These are phyloP conservation scores for Heliconius charithonia DNA, from an alignment of 2,888 invertebrate species.

Conservation along the genomic window DNA sequence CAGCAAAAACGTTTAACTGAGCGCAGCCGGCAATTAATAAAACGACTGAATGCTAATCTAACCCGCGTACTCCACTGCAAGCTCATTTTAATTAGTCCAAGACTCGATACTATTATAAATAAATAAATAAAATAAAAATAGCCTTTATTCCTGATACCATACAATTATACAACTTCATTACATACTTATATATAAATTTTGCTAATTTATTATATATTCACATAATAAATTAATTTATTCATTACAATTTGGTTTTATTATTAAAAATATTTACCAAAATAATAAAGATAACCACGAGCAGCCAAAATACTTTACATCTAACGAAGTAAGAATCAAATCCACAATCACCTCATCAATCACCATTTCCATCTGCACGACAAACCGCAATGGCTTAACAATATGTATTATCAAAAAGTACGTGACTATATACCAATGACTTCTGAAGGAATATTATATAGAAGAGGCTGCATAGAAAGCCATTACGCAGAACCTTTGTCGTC, in stretches of 20 bases:
- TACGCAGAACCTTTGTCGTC: slow-evolving; percentile 37
- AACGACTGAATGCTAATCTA: slow-evolving; percentile 34
- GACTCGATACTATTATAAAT: too few species aligned
- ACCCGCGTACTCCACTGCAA: slow-evolving; percentile 10
- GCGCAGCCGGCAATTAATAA: slow-evolving; percentile 37
- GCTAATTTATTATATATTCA: too few species aligned
- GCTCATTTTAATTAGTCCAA: neutral
- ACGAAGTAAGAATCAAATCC: neutral
- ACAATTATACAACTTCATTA: too few species aligned
- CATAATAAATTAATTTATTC: too few species aligned
- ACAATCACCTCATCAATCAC: neutral
- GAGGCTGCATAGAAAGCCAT: slow-evolving; percentile 28
- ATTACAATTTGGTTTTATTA: too few species aligned
- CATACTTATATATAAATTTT: too few species aligned
- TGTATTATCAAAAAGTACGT: neutral
- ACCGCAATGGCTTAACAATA: neutral
- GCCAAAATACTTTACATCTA: neutral
- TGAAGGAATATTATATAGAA: slow-evolving; percentile 9
- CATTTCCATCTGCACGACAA: too few species aligned
- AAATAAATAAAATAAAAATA: too few species aligned
- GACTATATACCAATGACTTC: slow-evolving; percentile 4
- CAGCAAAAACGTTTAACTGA: slow-evolving; percentile 34
- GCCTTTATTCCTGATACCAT: too few species aligned
- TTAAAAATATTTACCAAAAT: too few species aligned
- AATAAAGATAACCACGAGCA: too few species aligned